Evolutionary conservation across 2,113 vertebrate species (phyloP), one percentile per base, ranked within the genome.

Genomic region (Crypturellus undulatus): DNA sequence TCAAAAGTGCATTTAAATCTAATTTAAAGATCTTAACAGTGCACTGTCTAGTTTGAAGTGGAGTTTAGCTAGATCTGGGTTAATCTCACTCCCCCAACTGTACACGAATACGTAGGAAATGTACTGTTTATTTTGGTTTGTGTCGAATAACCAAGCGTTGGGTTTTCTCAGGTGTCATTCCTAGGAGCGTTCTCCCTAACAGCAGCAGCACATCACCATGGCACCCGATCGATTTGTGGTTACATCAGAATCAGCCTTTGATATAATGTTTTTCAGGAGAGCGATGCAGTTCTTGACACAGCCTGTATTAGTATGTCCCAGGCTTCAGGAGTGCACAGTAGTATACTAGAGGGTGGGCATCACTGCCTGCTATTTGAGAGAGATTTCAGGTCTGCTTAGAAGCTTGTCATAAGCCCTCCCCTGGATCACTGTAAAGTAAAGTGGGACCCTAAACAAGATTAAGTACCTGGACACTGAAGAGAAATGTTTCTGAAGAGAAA

Each of bases 101-200:
- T 25, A 63, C 30, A 32, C 25, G 32, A 59, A 60, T 82, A 47
- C 54, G 47, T 54, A 34, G 85, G 64, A 89, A 60, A 49, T 28
- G 71, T 83, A 47, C 88, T 42, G 10, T 34, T 91, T 91, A 56
- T 73, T 54, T 43, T 60, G 58, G 32, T 75, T 73, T 70, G 15
- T 92, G 82, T 89, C 60, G 91, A 89, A 81, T 89, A 92, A 86
- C 88, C 88, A 86, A 60, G 54, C 70, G 34, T 63, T 91, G 36
- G 86, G n/a, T 91, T 95, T 96, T 79, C 84, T 72, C 62, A 82
- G 62, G 14, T 92, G 93, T 84, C 80, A 40, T 84, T 89, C 68
- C 79, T 82, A 58, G 87, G 93, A 92, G 73, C 62, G 71, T 32
- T 68, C 13, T 78, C 25, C 56, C 38, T 69, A 88, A 38, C 54